A percentile compares a stretch with the other conserved stretches of the same genome.
These are phyloP conservation scores for Coendou prehensilis DNA, from an alignment of 2,797 vertebrate species.

Conservation along the genomic window DNA sequence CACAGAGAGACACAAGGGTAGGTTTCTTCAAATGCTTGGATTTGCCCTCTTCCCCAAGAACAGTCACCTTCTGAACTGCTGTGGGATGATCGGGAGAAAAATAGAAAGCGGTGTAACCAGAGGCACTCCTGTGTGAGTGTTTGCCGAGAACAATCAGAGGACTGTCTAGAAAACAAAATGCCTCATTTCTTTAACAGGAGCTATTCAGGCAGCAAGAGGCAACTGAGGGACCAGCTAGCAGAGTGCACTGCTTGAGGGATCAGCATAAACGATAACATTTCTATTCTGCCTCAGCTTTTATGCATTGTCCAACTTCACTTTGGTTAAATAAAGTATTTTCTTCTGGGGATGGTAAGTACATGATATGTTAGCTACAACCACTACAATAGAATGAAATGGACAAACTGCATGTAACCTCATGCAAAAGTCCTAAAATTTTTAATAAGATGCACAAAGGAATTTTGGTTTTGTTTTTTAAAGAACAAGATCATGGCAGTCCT, in stretches of 20 bases:
- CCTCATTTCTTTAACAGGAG: conserved; percentile 72
- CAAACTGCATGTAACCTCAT: neutral
- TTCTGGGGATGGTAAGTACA: neutral
- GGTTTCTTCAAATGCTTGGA: neutral
- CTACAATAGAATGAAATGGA: neutral
- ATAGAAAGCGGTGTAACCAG: conserved; percentile 5
- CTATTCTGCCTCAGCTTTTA: neutral
- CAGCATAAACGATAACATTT: conserved; percentile 6
- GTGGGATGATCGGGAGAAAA: conserved; percentile 25
- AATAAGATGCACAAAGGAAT: neutral
- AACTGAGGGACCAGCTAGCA: conserved; percentile 55
- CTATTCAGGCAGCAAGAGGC: conserved; percentile 71
- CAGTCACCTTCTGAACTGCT: conserved; percentile 68
- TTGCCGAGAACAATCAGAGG: conserved; percentile 62
- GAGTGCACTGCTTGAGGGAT: conserved; percentile 10
- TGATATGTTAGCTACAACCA: neutral
- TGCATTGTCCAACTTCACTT: conserved; percentile 1
- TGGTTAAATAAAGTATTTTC: conserved; percentile 55
- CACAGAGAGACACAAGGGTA: neutral
- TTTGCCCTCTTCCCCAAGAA: neutral
- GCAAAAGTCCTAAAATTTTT: conserved; percentile 15
- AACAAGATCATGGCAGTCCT: neutral
- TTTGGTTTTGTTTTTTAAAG: neutral
- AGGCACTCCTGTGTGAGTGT: conserved; percentile 36
- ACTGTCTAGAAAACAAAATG: conserved; percentile 74